Evolutionary conservation across 2,888 invertebrate species (phyloP), one percentile per base, ranked within the genome.

Genomic region (Zaprionus bogoriensis): DNA sequence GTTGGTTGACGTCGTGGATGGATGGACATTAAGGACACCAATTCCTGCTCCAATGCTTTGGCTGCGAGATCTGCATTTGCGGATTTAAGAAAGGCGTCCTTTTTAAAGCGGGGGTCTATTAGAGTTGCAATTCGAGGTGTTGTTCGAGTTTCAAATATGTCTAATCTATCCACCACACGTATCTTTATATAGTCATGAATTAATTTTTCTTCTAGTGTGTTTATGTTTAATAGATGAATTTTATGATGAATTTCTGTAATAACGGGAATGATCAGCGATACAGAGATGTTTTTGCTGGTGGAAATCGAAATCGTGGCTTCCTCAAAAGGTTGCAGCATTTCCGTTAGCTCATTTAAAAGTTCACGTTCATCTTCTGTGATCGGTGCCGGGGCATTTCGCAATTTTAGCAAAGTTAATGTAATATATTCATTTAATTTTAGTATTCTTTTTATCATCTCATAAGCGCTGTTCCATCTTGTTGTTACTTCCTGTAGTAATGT

Each of bases 391-490:
- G 17, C 44, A n/a, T n/a, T n/a, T n/a, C n/a, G n/a, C n/a, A n/a
- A 44, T 44, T 44, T 19, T 25, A 42, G 1, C 42, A 42, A 42
- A n/a, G 23, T 50, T 39, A 38, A 28, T 19, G 38, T 39, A 12
- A 25, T 45, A 58, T 57, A 44, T 36, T 57, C 32, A 20, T 53
- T 1, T 17, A 22, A 9, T 32, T 28, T 10, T 30, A 45, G 5
- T 4, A 53, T 45, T 38, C 44, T 44, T 36, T 45, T 38, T 4
- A 63, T 41, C 51, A 63, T 57, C 17, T 17, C 23, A 14, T 42
- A 42, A 3, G 57, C 52, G 19, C 57, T 63, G 32, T 47, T 48
- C 58, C 63, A 58, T 7, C 53, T 30, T 5, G 52, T 58, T 19
- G 30, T 2, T 25, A 63, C 58, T 47, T 62, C 51, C 32, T 63